Percentiles rank a stretch among this genome's conserved stretches.
Conservation (phyloP, 2,113 vertebrate genomes). For the Suricata suricatta region DNA sequence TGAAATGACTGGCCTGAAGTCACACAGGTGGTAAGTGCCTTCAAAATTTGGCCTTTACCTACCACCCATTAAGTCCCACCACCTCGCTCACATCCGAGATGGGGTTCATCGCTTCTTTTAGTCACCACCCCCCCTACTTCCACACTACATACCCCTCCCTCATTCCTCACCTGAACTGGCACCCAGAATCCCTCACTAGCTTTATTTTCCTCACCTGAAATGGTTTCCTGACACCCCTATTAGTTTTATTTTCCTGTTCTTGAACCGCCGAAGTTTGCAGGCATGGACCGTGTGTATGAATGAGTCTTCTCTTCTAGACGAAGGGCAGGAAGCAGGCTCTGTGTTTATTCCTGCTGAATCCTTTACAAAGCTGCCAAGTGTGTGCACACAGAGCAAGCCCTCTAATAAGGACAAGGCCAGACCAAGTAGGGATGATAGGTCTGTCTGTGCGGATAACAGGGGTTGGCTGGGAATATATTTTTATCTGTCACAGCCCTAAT, state of each 20-base stretch:
- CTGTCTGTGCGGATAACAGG: neutral
- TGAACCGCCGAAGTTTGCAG: neutral
- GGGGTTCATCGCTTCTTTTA: neutral
- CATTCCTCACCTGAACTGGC: neutral
- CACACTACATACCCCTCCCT: neutral
- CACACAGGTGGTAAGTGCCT: neutral
- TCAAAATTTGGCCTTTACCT: neutral
- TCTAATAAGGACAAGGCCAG: neutral
- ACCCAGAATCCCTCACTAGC: neutral
- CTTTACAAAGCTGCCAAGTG: constrained; percentile 52
- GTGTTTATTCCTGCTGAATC: constrained; percentile 47
- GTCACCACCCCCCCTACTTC: neutral
- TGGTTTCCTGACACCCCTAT: neutral
- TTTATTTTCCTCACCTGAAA: constrained; percentile 21
- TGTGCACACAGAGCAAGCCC: neutral
- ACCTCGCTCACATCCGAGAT: neutral
- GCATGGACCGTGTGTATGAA: constrained; percentile 7
- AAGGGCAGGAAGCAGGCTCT: constrained; percentile 50
- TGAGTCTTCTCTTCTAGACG: constrained; percentile 50
- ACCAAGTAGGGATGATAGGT: neutral
- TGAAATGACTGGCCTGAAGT: neutral
- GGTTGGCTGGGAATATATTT: constrained; percentile 46
- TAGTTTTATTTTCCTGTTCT: constrained; percentile 21
- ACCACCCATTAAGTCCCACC: neutral
- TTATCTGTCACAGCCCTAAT: constrained; percentile 60